These are phyloP conservation scores for Montipora cactus DNA, from an alignment of 64 coral and sea anemone species.

Conservation along the genomic window DNA sequence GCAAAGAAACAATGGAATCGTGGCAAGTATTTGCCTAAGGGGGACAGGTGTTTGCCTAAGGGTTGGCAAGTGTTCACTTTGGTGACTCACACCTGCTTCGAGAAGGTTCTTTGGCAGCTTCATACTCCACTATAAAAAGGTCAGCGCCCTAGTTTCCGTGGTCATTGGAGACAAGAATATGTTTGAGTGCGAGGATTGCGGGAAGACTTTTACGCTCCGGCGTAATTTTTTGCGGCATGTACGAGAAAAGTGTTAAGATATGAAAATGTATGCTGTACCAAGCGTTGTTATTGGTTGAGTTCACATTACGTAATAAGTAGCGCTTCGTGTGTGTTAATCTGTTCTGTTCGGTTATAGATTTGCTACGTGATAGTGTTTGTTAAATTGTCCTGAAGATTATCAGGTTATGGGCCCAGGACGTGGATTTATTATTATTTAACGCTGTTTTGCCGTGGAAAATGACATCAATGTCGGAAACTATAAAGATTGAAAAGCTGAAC, in stretches of 20 bases:
- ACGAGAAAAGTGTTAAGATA: background rate
- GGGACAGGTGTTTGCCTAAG: too few species aligned
- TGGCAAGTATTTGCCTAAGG: too few species aligned
- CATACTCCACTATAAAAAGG: too few species aligned
- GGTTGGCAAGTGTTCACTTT: too few species aligned
- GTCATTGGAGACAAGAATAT: too few species aligned
- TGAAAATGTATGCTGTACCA: background rate
- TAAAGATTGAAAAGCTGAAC: constrained; percentile 47
- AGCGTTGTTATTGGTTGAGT: background rate
- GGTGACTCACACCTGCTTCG: too few species aligned
- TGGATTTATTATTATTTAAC: constrained; percentile 17
- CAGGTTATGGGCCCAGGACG: constrained; percentile 59
- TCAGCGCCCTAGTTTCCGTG: too few species aligned
- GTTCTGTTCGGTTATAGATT: background rate
- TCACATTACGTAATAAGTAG: background rate
- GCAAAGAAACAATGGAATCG: too few species aligned
- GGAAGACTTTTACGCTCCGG: too few species aligned
- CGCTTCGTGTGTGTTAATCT: background rate
- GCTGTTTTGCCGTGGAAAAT: background rate
- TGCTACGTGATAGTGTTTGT: background rate
- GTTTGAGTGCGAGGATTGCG: too few species aligned
- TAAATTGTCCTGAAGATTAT: background rate
- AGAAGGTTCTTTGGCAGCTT: too few species aligned
- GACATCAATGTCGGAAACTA: constrained; percentile 6
- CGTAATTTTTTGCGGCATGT: too few species aligned